Conservation (phyloP, 1,140 invertebrate species). For the Drosophila grimshawi region DNA sequence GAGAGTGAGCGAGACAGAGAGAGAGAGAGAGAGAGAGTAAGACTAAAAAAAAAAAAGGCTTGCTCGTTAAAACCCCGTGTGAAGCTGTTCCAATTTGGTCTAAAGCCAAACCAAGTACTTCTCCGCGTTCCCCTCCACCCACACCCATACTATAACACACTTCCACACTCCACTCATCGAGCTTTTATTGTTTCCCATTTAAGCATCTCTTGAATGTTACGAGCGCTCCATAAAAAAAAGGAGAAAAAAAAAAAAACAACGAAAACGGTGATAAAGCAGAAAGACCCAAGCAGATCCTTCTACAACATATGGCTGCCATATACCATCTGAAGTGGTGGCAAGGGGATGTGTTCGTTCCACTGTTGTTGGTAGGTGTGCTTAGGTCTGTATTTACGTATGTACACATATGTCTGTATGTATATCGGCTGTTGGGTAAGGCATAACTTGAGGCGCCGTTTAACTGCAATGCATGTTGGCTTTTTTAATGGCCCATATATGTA, state of each 20-base stretch:
- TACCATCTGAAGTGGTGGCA: conserved; percentile 3
- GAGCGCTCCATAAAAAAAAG: conserved; percentile 45
- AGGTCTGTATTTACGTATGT: not conserved
- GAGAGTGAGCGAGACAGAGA: not conserved
- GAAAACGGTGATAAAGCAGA: conserved; percentile 41
- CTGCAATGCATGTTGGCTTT: conserved; percentile 46
- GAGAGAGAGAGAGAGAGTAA: not conserved
- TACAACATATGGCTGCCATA: conserved; percentile 22
- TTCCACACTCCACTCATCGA: conserved; percentile 11
- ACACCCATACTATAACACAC: not conserved
- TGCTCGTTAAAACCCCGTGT: conserved; percentile 40
- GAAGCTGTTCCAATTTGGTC: conserved; percentile 31
- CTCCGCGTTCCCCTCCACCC: not conserved
- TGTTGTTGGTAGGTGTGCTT: conserved; percentile 2
- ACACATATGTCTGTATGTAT: not conserved
- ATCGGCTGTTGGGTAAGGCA: conserved; percentile 20
- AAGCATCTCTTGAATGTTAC: conserved; percentile 55
- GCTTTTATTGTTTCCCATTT: conserved; percentile 52
- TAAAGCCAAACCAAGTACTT: conserved; percentile 13
- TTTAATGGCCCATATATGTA: conserved; percentile 33
- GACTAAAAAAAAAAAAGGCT: not conserved
- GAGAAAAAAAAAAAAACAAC: not conserved
- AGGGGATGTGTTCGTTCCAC: not conserved
- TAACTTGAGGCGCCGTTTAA: conserved; percentile 40
- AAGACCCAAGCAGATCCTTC: conserved; percentile 28